A percentile compares a stretch with the other conserved stretches of the same genome.
Evolutionary conservation across 2,888 invertebrate species (phyloP).

Genomic region (Dexiosoma caninum): DNA sequence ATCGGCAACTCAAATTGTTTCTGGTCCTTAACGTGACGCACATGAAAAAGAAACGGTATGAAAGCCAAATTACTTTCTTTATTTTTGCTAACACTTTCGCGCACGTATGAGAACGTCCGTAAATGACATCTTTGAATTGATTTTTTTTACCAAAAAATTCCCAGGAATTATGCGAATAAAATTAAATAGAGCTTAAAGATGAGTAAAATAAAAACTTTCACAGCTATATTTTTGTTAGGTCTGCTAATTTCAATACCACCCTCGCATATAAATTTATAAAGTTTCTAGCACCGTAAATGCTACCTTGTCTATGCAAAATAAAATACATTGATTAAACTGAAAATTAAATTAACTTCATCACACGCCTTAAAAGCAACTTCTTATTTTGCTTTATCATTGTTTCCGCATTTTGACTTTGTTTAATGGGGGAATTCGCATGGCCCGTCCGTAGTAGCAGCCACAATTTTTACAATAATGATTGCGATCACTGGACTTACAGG

Average conservation of each 20-base stretch:
- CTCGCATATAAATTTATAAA: not conserved
- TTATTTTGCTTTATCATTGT: not conserved
- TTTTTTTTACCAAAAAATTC: too few relatives aligned
- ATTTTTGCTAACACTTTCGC: too few relatives aligned
- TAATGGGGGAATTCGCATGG: conserved; percentile 70
- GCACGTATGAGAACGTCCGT: too few relatives aligned
- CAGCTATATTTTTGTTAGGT: not conserved
- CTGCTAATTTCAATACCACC: not conserved
- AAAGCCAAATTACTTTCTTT: too few relatives aligned
- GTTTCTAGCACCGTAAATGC: conserved; percentile 22
- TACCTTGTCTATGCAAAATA: not conserved
- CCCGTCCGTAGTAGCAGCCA: conserved; percentile 75
- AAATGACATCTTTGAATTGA: too few relatives aligned
- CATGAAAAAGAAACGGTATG: too few relatives aligned
- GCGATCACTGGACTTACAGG: conserved; percentile 73
- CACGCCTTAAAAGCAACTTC: not conserved
- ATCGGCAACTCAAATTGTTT: too few relatives aligned
- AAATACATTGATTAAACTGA: not conserved
- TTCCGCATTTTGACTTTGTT: conserved; percentile 44
- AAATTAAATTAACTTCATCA: not conserved
- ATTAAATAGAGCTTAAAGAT: too few relatives aligned
- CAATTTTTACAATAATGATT: conserved; percentile 77
- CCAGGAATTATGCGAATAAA: too few relatives aligned
- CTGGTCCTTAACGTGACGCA: too few relatives aligned
- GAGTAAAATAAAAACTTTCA: not conserved